Conservation (phyloP, 2,888 invertebrate species). For the Microctonus hyperodae region DNA sequence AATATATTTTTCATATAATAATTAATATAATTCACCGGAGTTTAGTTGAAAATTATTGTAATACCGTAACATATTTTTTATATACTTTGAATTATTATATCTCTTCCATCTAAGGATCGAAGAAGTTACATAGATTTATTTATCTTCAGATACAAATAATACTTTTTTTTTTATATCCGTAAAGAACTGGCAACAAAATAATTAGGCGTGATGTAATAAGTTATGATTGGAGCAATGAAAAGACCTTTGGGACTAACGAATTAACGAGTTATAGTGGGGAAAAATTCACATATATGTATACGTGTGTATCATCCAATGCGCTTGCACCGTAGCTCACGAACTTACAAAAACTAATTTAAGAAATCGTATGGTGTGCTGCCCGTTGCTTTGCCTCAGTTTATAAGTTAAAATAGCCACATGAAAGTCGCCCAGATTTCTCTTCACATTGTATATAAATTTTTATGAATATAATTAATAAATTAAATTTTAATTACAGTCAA, state of each 20-base stretch:
- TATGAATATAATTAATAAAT: background rate
- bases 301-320: slow-evolving; percentile 44
- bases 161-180: too few species aligned
- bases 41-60: too few species aligned
- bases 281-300: background rate
- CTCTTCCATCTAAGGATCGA: too few species aligned
- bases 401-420: slow-evolving; percentile 61
- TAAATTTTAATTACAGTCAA: background rate
- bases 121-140: too few species aligned
- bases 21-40: too few species aligned
- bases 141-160: too few species aligned
- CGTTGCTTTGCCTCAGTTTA: slow-evolving; percentile 59
- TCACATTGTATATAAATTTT: slow-evolving; percentile 28
- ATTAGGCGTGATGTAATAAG: too few species aligned
- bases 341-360: slow-evolving; percentile 60
- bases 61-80: too few species aligned
- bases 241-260: background rate
- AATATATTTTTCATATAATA: too few species aligned
- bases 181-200: too few species aligned
- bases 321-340: slow-evolving; percentile 49
- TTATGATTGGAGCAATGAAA: background rate
- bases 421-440: slow-evolving; percentile 51
- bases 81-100: too few species aligned
- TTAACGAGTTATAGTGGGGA: background rate
- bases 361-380: slow-evolving; percentile 53